phyloP scores from a whole-genome alignment of 2,888 invertebrate genomes.

The Synanthedon formicaeformis region DNA sequence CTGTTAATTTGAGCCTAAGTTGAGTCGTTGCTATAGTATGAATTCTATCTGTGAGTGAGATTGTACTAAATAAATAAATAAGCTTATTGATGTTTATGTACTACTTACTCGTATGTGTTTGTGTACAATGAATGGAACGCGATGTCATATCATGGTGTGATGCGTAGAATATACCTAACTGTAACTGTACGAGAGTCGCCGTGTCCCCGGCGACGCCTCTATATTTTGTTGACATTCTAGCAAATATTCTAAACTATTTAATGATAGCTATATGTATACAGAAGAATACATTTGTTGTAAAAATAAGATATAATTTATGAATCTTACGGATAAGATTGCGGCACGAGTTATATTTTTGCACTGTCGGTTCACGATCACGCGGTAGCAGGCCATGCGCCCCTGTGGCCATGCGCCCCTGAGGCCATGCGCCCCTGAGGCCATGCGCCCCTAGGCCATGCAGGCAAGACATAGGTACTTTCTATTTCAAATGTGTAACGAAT shows the following conservation, averaged over 20 bases:
- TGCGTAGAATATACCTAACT: conserved; percentile 19
- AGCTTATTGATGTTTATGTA: background rate
- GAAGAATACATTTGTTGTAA: conserved; percentile 25
- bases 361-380: conserved; percentile 8
- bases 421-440: no score
- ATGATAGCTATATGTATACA: conserved; percentile 37
- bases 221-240: conserved; percentile 38
- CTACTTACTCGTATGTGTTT: conserved; percentile 10
- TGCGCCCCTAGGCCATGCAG: conserved; percentile 3
- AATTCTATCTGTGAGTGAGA: background rate
- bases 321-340: conserved; percentile 6
- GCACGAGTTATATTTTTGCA: conserved; percentile 51
- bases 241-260: conserved; percentile 21
- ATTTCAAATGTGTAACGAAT: conserved; percentile 50
- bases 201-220: conserved; percentile 7
- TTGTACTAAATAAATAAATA: conserved; percentile 1
- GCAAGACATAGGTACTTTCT: conserved; percentile 22
- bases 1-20: no score
- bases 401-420: background rate
- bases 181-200: conserved; percentile 6
- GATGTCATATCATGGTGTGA: conserved; percentile 62
- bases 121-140: conserved; percentile 24
- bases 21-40: no score
- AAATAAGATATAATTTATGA: conserved; percentile 6
- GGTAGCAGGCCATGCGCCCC: background rate